Evolutionary conservation across 2,113 vertebrate species (phyloP), one percentile per base, ranked within the genome.

Genomic region (Archocentrus centrarchus): DNA sequence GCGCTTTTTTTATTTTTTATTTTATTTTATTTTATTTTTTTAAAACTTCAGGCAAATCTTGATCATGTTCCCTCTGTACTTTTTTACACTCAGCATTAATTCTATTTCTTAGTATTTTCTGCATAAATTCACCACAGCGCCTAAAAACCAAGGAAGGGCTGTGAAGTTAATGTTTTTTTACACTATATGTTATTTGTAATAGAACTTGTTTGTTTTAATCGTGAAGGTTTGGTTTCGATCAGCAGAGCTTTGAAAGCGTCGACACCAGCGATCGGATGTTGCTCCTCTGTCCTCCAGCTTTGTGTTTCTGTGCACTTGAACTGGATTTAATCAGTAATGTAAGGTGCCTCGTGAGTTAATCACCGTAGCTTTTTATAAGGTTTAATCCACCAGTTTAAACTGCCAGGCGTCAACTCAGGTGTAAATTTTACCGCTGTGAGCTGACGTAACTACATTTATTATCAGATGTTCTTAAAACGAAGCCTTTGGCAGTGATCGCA

Each of bases 21-120:
- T 44, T 14, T 13, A 1, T 11, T 44, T 77, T 82, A 59, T 30
- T 66, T 6, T 24, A 2, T 24, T 24, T 24, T 68, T 30, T 66
- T 6, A 64, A 41, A 44, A 57, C 77, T 22, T 59, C 7, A 24
- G 24, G 30, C 44, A 32, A 18, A 79, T 22, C 18, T 59, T 27
- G 20, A 75, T 79, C 59, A 15, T 14, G 53, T 86, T 66, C 59
- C 68, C 24, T 47, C 66, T 86, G 58, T 39, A 73, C 22, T 47
- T 64, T 83, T 83, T 62, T 79, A 85, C 86, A 85, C 63, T 47
- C 32, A 91, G 63, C 82, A 91, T 90, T 88, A 84, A 87, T 32
- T 81, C 0, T 81, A 41, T 66, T n/a, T 57, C 20, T 9, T 53
- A 0, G 18, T 39, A 37, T 68, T 81, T 79, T 76, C 24, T 84